Base-by-base conservation (phyloP, 2,797 vertebrate genomes). In the Mycteria americana region DNA sequence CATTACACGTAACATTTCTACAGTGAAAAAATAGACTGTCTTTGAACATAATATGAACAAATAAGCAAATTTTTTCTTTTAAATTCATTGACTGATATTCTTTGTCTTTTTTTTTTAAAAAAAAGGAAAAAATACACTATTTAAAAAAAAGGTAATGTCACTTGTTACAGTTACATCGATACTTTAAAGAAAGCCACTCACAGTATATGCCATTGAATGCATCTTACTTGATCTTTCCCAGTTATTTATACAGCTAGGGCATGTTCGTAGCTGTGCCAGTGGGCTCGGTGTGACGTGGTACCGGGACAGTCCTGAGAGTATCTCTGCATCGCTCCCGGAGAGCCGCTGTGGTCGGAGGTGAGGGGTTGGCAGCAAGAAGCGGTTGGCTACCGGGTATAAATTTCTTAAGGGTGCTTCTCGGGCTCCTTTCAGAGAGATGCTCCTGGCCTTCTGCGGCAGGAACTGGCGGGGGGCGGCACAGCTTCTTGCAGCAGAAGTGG, bases 11-110 rank as follows among this genome's bases (percentile, higher is more conserved):
- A 98, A 98, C 97, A 97, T 98, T 98, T 99, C 98, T 98, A 98
- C 98, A 98, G 98, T 99, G 99, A 99, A 99, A 99, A 99, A 99
- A 99, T 99, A 99, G 98, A 99, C 99, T 98, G 99, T 99, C 98
- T 99, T 99, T 99, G 91, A 99, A 99, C 98, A 98, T 98, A 99
- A 99, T 98, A 98, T 98, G 99, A 98, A 99, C 98, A 99, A 98
- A 98, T 98, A 98, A 99, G 98, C 98, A 98, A 98, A 89, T 93
- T 85, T 95, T 95, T 92, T 95, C 94, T 97, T 97, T 96, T 96
- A 96, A 97, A 97, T 97, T 94, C 90, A 75, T 98, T 85, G 97
- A 98, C 93, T 81, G 98, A 95, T 98, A 97, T 98, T 96, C 95
- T 98, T 95, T 97, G 88, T 96, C 81, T 96, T 95, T 92, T 97